Base-by-base conservation (phyloP, 2,888 invertebrate species). In the Chelonus formosanus region DNA sequence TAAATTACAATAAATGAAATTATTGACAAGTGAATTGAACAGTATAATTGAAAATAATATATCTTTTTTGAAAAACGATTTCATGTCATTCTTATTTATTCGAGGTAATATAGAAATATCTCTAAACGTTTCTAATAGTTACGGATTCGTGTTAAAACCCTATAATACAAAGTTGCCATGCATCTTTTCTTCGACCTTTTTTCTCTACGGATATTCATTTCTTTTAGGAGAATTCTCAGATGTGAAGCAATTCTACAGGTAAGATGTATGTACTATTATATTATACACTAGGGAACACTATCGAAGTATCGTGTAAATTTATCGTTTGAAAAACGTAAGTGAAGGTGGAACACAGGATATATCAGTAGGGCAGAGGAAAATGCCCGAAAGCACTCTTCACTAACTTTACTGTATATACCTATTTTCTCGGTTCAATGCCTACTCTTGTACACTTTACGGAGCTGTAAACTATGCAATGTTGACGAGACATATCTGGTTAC, bases 221-320 rank as follows among this genome's bases (percentile, higher is more conserved):
- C 7, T 36, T 48, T 40, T 32, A 45, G 47, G 20, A 5, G 54
- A 61, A 45, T 44, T 44, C 44, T n/a, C 31, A n/a, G 32, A 53
- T 36, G 53, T 44, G 31, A 32, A 32, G 52, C 52, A 64, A 64
- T 58, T 58, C 56, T 40, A 45, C 10, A 32, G 56, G 56, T 47
- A 50, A 56, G 34, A 36, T 55, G 4, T 40, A 40, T 40, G 6
- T 45, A 20, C 20, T 20, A 20, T 20, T 20, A 20, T 52, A 58
- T 20, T 58, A 45, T 52, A 20, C 64, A 34, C 64, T 3, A 64
- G 64, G 58, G 64, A 64, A 40, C 58, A 58, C 64, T 64, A 10
- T 35, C 8, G n/a, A 57, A 58, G 52, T 45, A 45, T 31, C 52
- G 64, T 64, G 58, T 57, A 58, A 64, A 64, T 64, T 64, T 64